Percentiles rank a stretch among this genome's conserved stretches.
These are phyloP conservation scores for Caerostris darwini DNA, from an alignment of 1,140 invertebrate genomes.

Conservation along the genomic window DNA sequence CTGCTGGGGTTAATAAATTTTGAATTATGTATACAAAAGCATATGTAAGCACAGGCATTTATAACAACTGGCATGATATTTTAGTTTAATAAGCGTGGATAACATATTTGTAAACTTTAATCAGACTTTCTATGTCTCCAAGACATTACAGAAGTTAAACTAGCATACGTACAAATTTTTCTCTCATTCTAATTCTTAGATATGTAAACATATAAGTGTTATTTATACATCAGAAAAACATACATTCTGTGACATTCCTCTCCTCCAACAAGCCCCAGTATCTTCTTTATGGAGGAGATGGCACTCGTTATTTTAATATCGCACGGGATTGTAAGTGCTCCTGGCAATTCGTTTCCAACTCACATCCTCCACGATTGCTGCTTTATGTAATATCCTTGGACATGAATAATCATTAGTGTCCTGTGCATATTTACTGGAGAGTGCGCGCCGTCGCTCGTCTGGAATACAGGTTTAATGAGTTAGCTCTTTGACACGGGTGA, in stretches of 20 bases:
- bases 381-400: not conserved
- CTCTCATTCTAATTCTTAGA: too few relatives aligned
- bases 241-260: not conserved
- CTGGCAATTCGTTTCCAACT: constrained; percentile 20
- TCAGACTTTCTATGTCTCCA: too few relatives aligned
- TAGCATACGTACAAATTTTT: too few relatives aligned
- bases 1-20: too few relatives aligned
- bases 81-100: too few relatives aligned
- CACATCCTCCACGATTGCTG: not conserved
- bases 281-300: not conserved
- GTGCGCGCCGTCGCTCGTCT: not conserved
- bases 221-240: not conserved
- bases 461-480: constrained; percentile 32
- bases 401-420: constrained; percentile 38
- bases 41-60: too few relatives aligned
- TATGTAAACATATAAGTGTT: not conserved
- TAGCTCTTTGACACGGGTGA: constrained; percentile 11
- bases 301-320: constrained; percentile 16
- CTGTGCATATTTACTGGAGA: not conserved
- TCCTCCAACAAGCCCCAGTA: not conserved
- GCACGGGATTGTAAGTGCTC: not conserved
- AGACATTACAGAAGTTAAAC: too few relatives aligned
- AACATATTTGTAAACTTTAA: too few relatives aligned
- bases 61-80: too few relatives aligned
- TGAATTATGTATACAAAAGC: too few relatives aligned